phyloP scores from a whole-genome alignment of 2,888 invertebrate genomes.

The Sialis fuliginosa region DNA sequence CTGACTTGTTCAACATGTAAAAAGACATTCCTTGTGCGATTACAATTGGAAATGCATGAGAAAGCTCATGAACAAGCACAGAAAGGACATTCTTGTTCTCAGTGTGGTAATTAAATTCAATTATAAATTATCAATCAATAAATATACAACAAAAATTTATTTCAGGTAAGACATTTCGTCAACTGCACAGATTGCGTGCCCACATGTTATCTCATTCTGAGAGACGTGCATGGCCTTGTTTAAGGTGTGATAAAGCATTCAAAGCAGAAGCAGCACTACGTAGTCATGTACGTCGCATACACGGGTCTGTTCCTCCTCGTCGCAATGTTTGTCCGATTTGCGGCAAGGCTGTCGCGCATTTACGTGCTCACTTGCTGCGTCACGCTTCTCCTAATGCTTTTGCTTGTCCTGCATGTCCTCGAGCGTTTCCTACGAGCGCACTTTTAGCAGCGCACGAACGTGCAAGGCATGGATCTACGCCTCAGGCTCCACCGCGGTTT shows the following conservation, averaged over 20 bases:
- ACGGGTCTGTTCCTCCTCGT: background rate
- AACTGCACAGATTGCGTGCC: background rate
- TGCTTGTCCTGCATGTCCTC: background rate
- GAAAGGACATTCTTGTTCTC: background rate
- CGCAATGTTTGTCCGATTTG: constrained; percentile 2
- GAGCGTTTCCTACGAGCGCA: background rate
- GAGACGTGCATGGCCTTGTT: background rate
- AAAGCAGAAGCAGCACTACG: background rate
- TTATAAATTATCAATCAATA: background rate
- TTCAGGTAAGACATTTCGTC: background rate
- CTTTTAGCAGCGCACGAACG: background rate
- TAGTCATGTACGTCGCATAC: background rate
- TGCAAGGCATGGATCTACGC: background rate
- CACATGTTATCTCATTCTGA: background rate
- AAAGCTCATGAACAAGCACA: background rate
- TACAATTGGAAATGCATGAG: background rate
- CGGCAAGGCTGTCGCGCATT: constrained; percentile 1
- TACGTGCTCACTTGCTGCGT: background rate
- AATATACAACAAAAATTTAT: background rate
- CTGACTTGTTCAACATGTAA: background rate
- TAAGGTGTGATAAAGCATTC: background rate
- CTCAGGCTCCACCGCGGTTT: background rate
- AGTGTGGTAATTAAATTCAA: background rate
- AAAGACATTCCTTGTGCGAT: background rate
- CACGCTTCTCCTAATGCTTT: background rate